Conservation (phyloP, 2,113 vertebrate genomes). For the Rallus limicola region DNA sequence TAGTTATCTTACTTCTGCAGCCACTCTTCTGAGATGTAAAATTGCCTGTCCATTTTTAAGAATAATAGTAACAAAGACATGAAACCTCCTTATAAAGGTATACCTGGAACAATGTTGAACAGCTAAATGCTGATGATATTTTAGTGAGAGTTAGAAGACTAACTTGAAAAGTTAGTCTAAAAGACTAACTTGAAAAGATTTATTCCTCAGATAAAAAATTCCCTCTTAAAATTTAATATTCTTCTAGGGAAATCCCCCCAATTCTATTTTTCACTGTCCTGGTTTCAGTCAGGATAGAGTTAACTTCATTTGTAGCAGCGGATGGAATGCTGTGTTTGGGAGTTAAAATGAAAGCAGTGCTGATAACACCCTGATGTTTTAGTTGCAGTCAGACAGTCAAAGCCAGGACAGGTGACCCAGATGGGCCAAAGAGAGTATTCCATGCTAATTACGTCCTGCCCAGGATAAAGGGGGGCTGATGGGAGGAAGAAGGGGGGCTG, state of each 20-base stretch:
- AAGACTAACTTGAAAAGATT: background rate
- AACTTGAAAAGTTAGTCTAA: too few species aligned
- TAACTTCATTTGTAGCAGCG: too few species aligned
- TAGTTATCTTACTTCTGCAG: background rate
- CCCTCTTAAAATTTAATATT: background rate
- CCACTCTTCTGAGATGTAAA: background rate
- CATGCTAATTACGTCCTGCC: too few species aligned
- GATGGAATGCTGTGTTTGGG: too few species aligned
- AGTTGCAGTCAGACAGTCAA: too few species aligned
- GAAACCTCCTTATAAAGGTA: background rate
- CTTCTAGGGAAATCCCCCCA: background rate
- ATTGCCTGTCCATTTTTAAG: background rate
- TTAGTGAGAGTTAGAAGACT: background rate
- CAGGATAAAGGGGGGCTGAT: too few species aligned
- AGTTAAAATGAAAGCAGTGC: too few species aligned
- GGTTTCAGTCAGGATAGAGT: too few species aligned
- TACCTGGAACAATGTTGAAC: background rate
- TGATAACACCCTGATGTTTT: too few species aligned
- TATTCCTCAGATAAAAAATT: background rate
- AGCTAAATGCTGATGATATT: background rate
- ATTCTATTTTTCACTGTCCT: background rate
- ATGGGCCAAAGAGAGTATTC: too few species aligned
- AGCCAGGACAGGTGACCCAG: too few species aligned
- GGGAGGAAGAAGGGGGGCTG: too few species aligned
- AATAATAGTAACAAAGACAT: background rate